A percentile compares a stretch with the other conserved stretches of the same genome.
Conservation (phyloP, 2,113 vertebrate species). For the Archilochus colubris region DNA sequence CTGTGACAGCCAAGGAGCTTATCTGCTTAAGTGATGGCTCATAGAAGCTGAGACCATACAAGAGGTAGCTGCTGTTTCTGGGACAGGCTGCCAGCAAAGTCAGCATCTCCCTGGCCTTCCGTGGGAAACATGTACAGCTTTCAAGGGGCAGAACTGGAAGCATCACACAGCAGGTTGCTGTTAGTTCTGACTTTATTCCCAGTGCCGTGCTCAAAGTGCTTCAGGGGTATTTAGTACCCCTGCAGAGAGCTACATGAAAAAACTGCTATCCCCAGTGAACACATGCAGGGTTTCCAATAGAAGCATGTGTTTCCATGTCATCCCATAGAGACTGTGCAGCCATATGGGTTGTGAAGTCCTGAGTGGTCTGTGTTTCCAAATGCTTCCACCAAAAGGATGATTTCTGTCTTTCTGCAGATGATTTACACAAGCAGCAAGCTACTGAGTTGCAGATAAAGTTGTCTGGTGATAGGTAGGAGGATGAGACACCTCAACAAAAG, state of each 20-base stretch:
- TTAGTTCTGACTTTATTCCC: not conserved
- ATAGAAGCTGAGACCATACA: not conserved
- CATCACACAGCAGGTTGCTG: not conserved
- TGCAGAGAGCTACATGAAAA: not conserved
- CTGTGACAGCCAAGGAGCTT: not conserved
- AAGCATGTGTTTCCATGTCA: not conserved
- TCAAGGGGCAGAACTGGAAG: not conserved
- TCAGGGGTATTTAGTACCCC: not conserved
- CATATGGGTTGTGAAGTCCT: not conserved
- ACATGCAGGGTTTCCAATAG: not conserved
- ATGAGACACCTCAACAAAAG: fast-evolving
- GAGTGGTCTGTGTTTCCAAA: not conserved
- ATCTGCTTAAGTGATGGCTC: not conserved
- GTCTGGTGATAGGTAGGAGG: not conserved
- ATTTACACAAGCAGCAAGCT: not conserved
- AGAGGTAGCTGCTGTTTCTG: not conserved
- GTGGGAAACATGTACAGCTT: fast-evolving
- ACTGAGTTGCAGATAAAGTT: not conserved
- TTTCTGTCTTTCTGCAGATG: not conserved
- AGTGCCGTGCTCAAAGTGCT: not conserved
- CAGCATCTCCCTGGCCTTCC: not conserved
- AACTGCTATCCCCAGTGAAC: not conserved
- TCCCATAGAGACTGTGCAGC: not conserved
- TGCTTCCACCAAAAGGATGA: not conserved
- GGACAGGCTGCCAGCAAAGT: not conserved